A percentile compares a stretch with the other conserved stretches of the same genome.
Evolutionary conservation across 2,797 vertebrate genomes (phyloP).

Genomic region (Acanthurus tractus): DNA sequence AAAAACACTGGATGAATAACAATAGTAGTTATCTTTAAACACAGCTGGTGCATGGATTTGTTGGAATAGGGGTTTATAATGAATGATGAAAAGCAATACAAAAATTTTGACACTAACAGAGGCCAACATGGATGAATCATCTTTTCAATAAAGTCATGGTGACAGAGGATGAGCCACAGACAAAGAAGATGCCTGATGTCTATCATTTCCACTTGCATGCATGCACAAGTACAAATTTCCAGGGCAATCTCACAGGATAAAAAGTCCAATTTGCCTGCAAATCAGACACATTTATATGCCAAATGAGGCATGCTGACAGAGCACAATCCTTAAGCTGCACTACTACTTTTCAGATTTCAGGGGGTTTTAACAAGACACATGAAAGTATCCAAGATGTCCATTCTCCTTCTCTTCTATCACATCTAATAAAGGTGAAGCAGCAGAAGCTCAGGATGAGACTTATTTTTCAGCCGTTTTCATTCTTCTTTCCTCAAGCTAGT

Average conservation of each 20-base stretch:
- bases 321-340: conserved; percentile 22
- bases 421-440: conserved; percentile 73
- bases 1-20: not conserved
- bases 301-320: conserved; percentile 61
- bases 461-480: conserved; percentile 60
- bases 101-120: not conserved
- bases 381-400: conserved; percentile 64
- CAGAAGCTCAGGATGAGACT: conserved; percentile 59
- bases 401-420: conserved; percentile 71
- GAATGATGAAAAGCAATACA: conserved; percentile 16
- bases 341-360: conserved; percentile 40
- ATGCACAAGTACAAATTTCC: conserved; percentile 29
- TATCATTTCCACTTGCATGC: conserved; percentile 22
- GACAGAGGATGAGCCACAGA: conserved; percentile 3
- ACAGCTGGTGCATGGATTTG: not conserved
- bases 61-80: conserved; percentile 1
- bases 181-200: not conserved
- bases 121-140: conserved; percentile 41
- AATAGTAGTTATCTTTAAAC: not conserved
- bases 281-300: conserved; percentile 53
- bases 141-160: not conserved
- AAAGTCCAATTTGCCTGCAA: conserved; percentile 44
- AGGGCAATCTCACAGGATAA: conserved; percentile 25
- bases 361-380: conserved; percentile 74
- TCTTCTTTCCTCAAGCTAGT: conserved; percentile 73